Base-by-base conservation (phyloP, 2,888 invertebrate genomes). In the Eupithecia vulgata region DNA sequence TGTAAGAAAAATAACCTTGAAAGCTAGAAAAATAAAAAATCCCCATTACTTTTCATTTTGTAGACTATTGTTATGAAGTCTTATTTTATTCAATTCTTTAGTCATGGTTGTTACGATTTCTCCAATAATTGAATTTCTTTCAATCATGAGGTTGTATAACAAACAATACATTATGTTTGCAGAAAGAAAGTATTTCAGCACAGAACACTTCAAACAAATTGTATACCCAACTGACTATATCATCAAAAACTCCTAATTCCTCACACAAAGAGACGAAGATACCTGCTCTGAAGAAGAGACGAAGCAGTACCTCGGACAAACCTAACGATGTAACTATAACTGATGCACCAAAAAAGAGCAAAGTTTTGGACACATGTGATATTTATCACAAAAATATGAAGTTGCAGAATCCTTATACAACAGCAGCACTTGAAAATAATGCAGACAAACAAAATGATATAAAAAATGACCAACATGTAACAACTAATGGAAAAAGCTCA, bases 221-320 rank as follows among this genome's bases (percentile, higher is more conserved):
- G 40, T 94, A 93, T 75, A 94, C 93, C 52, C 94, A 94, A 78
- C 80, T 94, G 59, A 94, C 94, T 76, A 94, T 94, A 84, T 94
- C 93, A 40, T 85, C 94, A 21, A 94, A 94, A 79, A 85, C 90
- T 34, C 82, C 85, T 73, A 85, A 85, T 81, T 81, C 83, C 70
- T 79, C 82, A 66, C 90, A 91, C n/a, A 94, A 94, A 75, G 94
- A 94, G 71, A 72, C 86, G 42, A 94, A 92, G 81, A 59, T 90
- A 25, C 92, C 93, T 5, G 92, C 90, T 6, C 78, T 91, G 40
- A 95, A 95, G 79, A 94, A 93, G 79, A 87, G 95, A 79, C 83
- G 95, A 71, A 90, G 94, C 76, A 94, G 95, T 76, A 91, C 94
- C 25, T 94, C 94, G 0, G 94, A 94, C 77, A 94, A 94, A 83